Percentiles rank a stretch among this genome's conserved stretches.
Evolutionary conservation across 2,113 vertebrate species (phyloP).

Genomic region (Gobio gobio): DNA sequence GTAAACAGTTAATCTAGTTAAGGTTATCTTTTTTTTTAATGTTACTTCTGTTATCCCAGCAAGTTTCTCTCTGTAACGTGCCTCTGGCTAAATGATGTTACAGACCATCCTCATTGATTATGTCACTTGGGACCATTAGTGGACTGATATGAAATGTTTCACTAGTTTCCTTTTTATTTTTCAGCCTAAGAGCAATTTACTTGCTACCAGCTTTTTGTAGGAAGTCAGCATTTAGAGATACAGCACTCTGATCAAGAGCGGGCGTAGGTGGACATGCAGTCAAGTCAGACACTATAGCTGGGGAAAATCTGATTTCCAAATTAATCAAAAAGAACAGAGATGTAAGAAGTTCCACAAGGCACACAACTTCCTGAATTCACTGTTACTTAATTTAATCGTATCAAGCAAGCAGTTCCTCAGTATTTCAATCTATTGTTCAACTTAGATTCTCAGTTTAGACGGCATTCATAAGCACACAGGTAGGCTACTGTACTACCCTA

Average conservation of each 20-base stretch:
- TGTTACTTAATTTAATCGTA: not conserved
- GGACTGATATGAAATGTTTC: not conserved
- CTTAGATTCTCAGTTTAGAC: not conserved
- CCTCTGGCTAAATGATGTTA: constrained; percentile 15
- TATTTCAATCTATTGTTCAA: not conserved
- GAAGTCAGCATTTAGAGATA: not conserved
- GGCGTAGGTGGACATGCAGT: constrained; percentile 26
- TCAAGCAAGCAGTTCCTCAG: not conserved
- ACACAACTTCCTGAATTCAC: not conserved
- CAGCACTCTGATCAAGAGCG: constrained; percentile 2
- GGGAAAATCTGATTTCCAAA: constrained; percentile 1
- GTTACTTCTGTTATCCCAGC: no score
- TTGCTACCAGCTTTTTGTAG: constrained; percentile 25
- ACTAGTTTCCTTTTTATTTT: not conserved
- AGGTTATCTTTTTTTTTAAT: no score
- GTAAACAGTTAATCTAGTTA: not conserved
- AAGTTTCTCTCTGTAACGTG: not conserved
- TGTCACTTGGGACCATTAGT: constrained; percentile 22
- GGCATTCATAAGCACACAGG: not conserved
- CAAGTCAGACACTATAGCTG: not conserved
- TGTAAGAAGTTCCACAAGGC: not conserved
- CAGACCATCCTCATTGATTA: not conserved
- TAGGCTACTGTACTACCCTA: no score
- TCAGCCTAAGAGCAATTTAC: not conserved
- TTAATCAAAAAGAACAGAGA: not conserved